Evolutionary conservation across 2,888 invertebrate genomes (phyloP).

Genomic region (Euplagia quadripunctaria): DNA sequence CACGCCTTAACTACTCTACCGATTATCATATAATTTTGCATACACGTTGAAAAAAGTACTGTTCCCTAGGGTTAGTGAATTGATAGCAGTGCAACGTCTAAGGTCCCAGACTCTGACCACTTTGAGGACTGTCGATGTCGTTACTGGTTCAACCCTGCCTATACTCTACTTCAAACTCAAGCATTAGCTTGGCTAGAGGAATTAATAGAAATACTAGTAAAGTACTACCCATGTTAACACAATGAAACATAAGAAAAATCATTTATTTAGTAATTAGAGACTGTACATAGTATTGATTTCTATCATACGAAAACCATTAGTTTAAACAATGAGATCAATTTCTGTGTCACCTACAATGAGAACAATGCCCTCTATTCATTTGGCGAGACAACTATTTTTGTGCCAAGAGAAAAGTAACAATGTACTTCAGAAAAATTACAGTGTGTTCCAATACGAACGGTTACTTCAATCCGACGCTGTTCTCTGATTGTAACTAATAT

Average conservation of each 20-base stretch:
- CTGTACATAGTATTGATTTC: background rate
- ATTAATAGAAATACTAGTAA: no score
- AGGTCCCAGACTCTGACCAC: no score
- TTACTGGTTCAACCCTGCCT: no score
- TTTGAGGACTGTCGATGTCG: no score
- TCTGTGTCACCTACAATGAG: background rate
- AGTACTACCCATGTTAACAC: background rate
- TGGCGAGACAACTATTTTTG: background rate
- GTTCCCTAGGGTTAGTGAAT: no score
- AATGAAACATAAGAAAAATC: background rate
- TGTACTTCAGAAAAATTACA: background rate
- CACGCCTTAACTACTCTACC: no score
- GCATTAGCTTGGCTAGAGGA: no score
- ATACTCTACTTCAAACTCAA: no score
- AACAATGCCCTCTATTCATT: background rate
- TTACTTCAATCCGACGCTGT: constrained; percentile 52
- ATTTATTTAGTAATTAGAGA: no score
- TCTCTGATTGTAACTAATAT: constrained; percentile 72
- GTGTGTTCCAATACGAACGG: constrained; percentile 19
- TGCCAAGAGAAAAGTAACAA: background rate
- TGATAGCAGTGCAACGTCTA: no score
- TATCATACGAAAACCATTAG: background rate
- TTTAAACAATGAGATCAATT: background rate
- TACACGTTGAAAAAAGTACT: no score
- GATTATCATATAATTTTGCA: no score